Evolutionary conservation across 2,113 vertebrate genomes (phyloP).

Genomic region (Falcunculus frontatus): DNA sequence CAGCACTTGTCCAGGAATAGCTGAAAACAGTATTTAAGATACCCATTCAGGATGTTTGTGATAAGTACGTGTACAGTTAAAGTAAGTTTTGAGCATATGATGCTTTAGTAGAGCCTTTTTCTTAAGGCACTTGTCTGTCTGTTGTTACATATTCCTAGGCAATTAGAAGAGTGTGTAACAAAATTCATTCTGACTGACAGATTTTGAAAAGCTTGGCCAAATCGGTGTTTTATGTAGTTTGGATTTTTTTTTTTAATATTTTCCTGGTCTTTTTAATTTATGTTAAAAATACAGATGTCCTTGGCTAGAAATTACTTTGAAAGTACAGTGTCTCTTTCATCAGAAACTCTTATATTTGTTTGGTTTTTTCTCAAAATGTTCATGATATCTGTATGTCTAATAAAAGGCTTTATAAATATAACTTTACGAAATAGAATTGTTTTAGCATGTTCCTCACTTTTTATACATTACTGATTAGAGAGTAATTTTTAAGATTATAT

Average conservation of each 20-base stretch:
- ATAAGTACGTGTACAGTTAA: conserved; percentile 42
- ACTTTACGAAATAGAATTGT: background rate
- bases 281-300: background rate
- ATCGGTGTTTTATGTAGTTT: background rate
- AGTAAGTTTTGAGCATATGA: conserved; percentile 25
- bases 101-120: background rate
- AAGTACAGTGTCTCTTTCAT: background rate
- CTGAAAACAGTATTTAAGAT: conserved; percentile 35
- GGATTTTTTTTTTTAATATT: background rate
- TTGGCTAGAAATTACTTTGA: background rate
- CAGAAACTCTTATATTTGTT: background rate
- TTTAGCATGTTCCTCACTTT: background rate
- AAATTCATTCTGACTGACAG: conserved; percentile 39
- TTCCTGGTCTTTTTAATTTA: background rate
- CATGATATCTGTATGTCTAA: background rate
- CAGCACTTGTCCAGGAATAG: conserved; percentile 47
- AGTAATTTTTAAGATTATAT: background rate
- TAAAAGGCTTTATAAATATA: background rate
- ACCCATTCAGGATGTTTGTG: conserved; percentile 18
- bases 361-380: background rate
- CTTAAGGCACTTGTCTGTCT: conserved; percentile 33
- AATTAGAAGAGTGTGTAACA: conserved; percentile 11
- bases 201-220: conserved; percentile 16
- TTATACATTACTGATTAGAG: background rate
- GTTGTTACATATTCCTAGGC: conserved; percentile 22